phyloP scores from a whole-genome alignment of 2,888 invertebrate species.

The Mantis religiosa region DNA sequence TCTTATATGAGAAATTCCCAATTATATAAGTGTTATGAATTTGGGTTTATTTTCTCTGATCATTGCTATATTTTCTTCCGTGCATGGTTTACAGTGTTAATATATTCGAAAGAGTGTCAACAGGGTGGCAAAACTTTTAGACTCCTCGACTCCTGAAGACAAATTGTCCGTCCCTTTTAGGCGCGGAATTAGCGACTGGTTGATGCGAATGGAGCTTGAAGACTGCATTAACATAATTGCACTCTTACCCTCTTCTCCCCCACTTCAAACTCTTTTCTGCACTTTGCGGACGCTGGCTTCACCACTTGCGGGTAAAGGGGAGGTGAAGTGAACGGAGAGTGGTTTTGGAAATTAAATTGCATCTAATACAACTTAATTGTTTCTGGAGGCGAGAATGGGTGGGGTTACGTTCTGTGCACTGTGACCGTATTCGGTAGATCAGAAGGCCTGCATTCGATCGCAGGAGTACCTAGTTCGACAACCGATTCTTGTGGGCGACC shows the following conservation, averaged over 20 bases:
- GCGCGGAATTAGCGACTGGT: background rate
- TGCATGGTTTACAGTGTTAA: background rate
- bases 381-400: background rate
- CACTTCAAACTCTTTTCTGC: background rate
- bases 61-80: too few species aligned
- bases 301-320: background rate
- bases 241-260: background rate
- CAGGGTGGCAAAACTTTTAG: background rate
- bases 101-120: background rate
- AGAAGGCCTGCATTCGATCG: background rate
- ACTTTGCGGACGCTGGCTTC: background rate
- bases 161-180: background rate
- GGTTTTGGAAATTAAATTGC: background rate
- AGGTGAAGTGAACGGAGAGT: background rate
- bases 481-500: background rate
- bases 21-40: too few species aligned
- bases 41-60: too few species aligned
- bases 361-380: background rate
- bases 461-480: background rate
- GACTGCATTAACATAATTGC: background rate
- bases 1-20: too few species aligned
- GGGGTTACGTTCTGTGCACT: background rate
- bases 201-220: background rate
- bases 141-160: background rate
- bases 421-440: background rate